These are phyloP conservation scores for Eucidaris tribuloides DNA, from an alignment of 35 echinoderm and acorn worm species.

Conservation along the genomic window DNA sequence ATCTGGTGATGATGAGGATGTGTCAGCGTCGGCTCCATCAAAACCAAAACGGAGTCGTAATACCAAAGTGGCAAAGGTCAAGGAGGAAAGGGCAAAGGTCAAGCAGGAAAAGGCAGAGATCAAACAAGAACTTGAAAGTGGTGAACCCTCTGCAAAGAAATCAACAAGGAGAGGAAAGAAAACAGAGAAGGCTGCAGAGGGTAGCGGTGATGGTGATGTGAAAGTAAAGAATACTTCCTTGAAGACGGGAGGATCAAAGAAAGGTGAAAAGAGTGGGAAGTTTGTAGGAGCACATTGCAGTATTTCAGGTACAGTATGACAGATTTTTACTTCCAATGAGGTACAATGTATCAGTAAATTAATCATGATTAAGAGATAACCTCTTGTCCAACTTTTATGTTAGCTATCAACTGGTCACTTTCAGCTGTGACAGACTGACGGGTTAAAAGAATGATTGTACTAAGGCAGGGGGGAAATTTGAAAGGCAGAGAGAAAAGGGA, in stretches of 20 bases:
- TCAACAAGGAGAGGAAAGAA: not conserved
- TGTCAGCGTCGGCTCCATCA: no score
- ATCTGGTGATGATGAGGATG: no score
- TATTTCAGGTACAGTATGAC: conserved; percentile 56
- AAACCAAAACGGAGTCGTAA: no score
- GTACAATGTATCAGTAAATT: not conserved
- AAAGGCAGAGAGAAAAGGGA: not conserved
- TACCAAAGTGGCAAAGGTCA: no score
- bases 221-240: not conserved
- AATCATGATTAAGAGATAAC: not conserved
- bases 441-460: not conserved
- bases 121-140: not conserved
- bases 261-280: conserved; percentile 33
- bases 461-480: not conserved
- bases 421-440: not conserved
- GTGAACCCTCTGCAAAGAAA: not conserved
- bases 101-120: not conserved
- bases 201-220: not conserved
- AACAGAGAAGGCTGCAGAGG: not conserved
- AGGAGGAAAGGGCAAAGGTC: not conserved
- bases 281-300: conserved; percentile 86
- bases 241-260: not conserved
- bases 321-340: not conserved
- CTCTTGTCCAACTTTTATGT: not conserved
- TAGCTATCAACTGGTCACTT: not conserved